Base-by-base conservation (phyloP, 2,797 vertebrate genomes). In the Gadopsis bispinosus region DNA sequence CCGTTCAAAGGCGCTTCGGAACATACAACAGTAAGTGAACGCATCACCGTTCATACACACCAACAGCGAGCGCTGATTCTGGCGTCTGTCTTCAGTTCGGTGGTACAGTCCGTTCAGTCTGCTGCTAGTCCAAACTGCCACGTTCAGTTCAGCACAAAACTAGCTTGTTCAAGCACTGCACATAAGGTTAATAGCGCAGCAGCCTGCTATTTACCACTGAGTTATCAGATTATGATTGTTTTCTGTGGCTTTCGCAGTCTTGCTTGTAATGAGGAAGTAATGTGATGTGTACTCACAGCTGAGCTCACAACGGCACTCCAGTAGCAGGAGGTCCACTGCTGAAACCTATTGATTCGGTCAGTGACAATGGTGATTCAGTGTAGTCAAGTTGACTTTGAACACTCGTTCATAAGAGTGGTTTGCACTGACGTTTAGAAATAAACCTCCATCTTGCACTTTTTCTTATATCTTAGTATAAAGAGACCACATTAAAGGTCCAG, bases 371-470 rank as follows among this genome's bases (percentile, higher is more conserved):
- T 55, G 10, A 50, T 54, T 67, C 50, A 29, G 16, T 66, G 3
- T 10, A 35, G n/a, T 41, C 58, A 7, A 7, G 41, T 35, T 56
- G 26, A 35, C 20, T 48, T 14, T 73, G 16, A 55, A 62, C 14
- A 47, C 14, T 6, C 2, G 17, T 53, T n/a, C 35, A 35, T 54
- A 53, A 53, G 55, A 60, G 33, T 33, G 39, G n/a, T 17, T 41
- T 66, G 43, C 22, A 51, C 33, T 60, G 26, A 58, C 47, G 51
- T 55, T 13, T 45, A 39, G 1, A 74, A 48, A 31, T 14, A 59
- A 62, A 20, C n/a, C 13, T 50, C n/a, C 39, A 61, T 19, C 35
- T 69, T 66, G 19, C 62, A 4, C 16, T 41, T 66, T 73, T 56
- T 51, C 26, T 75, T 31, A 11, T 22, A 55, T 35, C 17, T 77